Evolutionary conservation across 2,797 vertebrate genomes (phyloP), one percentile per base, ranked within the genome.

Genomic region (Manis crassicaudata): DNA sequence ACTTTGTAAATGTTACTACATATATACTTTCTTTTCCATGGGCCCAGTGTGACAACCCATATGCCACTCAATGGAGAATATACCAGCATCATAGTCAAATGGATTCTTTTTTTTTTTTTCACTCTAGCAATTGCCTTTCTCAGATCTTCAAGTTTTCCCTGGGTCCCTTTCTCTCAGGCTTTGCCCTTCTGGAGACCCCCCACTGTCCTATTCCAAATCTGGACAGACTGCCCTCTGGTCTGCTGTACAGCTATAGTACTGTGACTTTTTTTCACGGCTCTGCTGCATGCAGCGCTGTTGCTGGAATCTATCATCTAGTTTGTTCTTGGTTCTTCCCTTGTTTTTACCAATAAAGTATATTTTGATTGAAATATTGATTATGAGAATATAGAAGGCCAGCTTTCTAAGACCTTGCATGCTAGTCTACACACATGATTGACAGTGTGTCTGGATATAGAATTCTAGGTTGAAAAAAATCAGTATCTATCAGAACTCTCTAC

Each of bases 361-460:
- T 90, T 58, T 89, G 46, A 86, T 46, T 56, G 68, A 54, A 90
- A 70, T 29, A 81, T 32, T 77, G 82, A 80, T 58, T 35, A 80
- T 43, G 4, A 85, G 32, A 20, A 1, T 0, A 17, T 29, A 43
- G 65, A 77, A 82, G 90, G n/a, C 20, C 40, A 88, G 13, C 35
- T 40, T 86, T 80, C 75, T 52, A 90, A 92, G 80, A 80, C 18
- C 27, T 70, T 32, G 17, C 14, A 32, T 65, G 46, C 16, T 23
- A 73, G 40, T 67, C n/a, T n/a, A 88, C 87, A 81, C 5, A 75
- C 62, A 79, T 29, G 79, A 88, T 60, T 73, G 37, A 92, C 27
- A 92, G 60, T 82, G 89, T 23, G 72, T 68, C 56, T 85, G 65
- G 56, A 73, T 68, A 81, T 1, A 58, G 43, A 95, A 90, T 75